phyloP scores from a whole-genome alignment of 2,113 vertebrate species.

The Cathartes aura region DNA sequence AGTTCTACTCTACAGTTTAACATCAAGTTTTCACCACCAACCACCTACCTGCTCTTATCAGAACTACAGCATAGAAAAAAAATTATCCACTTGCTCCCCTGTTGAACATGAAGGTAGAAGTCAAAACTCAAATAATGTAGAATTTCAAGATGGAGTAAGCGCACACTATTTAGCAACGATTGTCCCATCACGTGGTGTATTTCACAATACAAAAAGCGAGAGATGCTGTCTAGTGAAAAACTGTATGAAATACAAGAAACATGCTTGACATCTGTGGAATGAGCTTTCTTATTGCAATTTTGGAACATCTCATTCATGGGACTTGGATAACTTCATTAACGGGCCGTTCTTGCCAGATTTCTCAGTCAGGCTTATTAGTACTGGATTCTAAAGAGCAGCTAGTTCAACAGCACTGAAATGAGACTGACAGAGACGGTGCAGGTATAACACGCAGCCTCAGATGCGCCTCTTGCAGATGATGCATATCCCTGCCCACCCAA shows the following conservation, averaged over 20 bases:
- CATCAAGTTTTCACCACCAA: not conserved
- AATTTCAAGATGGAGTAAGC: not conserved
- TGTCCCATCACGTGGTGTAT: not conserved
- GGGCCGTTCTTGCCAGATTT: not conserved
- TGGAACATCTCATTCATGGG: not conserved
- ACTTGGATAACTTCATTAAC: not conserved
- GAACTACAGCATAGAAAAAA: not conserved
- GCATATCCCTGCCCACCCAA: not conserved
- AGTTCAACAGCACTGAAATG: not conserved
- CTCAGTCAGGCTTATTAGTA: not conserved
- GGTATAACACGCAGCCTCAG: rapidly evolving
- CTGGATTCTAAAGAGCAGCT: not conserved
- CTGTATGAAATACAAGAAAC: not conserved
- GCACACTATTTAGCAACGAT: not conserved
- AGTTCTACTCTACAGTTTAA: not conserved
- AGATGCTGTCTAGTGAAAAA: not conserved
- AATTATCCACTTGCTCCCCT: not conserved
- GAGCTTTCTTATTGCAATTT: not conserved
- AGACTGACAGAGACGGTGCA: not conserved
- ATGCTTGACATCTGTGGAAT: not conserved
- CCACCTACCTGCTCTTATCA: not conserved
- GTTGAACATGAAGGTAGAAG: not conserved
- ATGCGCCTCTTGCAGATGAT: not conserved
- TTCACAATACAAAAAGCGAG: not conserved
- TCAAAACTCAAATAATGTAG: not conserved